Evolutionary conservation across 1,140 invertebrate genomes (phyloP).

Genomic region (Drosophila obscura): DNA sequence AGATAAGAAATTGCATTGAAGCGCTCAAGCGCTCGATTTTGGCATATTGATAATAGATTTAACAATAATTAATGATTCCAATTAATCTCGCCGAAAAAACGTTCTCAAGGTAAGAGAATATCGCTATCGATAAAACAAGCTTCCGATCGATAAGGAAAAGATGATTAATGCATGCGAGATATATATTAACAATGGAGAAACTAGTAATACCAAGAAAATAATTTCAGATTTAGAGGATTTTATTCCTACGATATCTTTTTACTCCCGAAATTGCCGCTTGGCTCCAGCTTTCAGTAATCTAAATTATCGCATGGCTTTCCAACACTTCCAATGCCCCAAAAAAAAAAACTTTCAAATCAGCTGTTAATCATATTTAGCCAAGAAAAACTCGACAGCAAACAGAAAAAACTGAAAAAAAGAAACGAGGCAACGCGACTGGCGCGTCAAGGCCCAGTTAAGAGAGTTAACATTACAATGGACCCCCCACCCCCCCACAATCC

Average conservation of each 20-base stretch:
- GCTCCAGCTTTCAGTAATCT: too few species aligned
- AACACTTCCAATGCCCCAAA: too few species aligned
- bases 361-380: slow-evolving; percentile 60
- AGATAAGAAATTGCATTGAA: slow-evolving; percentile 44
- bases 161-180: too few species aligned
- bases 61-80: slow-evolving; percentile 7
- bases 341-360: slow-evolving; percentile 66
- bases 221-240: too few species aligned
- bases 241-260: too few species aligned
- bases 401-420: slow-evolving; percentile 27
- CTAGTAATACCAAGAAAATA: too few species aligned
- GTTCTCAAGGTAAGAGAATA: neutral
- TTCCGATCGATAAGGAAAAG: too few species aligned
- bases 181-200: too few species aligned
- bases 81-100: neutral
- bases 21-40: slow-evolving; percentile 19
- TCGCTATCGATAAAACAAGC: too few species aligned
- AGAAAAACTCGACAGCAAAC: slow-evolving; percentile 41
- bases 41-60: slow-evolving; percentile 16
- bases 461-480: slow-evolving; percentile 55
- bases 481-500: slow-evolving; percentile 3
- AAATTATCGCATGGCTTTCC: too few species aligned
- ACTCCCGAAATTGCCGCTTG: neutral
- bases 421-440: slow-evolving; percentile 38
- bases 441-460: slow-evolving; percentile 76